Percentiles rank a stretch among this genome's conserved stretches.
Evolutionary conservation across 2,113 vertebrate genomes (phyloP).

Genomic region (Mesitornis unicolor): DNA sequence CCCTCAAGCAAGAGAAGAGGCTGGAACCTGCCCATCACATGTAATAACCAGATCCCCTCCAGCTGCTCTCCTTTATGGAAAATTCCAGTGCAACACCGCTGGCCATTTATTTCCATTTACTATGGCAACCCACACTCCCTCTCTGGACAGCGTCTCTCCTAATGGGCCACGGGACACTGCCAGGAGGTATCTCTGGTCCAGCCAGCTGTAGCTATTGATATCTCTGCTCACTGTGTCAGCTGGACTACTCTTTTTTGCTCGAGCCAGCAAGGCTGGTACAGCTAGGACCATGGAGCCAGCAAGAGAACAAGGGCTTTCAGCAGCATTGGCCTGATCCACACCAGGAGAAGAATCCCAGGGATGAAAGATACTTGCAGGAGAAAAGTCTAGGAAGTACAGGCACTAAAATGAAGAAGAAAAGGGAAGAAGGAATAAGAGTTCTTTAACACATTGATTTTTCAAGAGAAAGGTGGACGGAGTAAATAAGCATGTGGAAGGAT

Average conservation of each 20-base stretch:
- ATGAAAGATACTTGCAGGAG: background rate
- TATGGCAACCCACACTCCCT: background rate
- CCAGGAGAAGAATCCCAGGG: background rate
- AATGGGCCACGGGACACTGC: background rate
- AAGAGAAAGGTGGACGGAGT: background rate
- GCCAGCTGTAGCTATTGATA: background rate
- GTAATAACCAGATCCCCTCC: conserved; percentile 5
- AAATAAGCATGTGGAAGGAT: background rate
- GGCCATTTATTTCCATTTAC: background rate
- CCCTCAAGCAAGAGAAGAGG: conserved; percentile 4
- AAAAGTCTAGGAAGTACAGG: background rate
- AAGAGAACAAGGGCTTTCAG: background rate
- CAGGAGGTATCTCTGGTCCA: background rate
- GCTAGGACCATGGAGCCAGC: background rate
- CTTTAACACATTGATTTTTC: background rate
- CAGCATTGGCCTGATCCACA: background rate
- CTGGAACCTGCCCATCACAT: conserved; percentile 13
- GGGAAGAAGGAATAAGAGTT: background rate
- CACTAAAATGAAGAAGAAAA: background rate
- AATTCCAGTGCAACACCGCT: background rate
- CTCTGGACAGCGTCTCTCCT: background rate
- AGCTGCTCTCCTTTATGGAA: background rate
- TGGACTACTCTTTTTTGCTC: background rate
- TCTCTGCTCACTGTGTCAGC: background rate
- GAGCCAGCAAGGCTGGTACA: background rate